Base-by-base conservation (phyloP, 2,888 invertebrate species). In the Pachydiplax longipennis region DNA sequence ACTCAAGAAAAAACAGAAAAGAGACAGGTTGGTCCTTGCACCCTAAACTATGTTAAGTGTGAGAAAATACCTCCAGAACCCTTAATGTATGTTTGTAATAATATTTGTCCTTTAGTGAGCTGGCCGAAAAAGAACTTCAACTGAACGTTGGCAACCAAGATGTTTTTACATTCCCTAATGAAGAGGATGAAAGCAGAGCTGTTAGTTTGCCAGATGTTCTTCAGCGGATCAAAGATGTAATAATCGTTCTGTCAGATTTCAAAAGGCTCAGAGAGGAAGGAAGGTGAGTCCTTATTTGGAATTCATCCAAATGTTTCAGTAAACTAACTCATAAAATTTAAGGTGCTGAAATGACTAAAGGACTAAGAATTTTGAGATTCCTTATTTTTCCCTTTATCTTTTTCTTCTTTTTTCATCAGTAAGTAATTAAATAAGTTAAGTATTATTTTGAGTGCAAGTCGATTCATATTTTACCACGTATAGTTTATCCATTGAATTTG, bases 151-250 rank as follows among this genome's bases (percentile, higher is more conserved):
- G 96, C 0, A 96, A 96, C 92, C 96, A 97, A 93, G 97, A 97
- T 93, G 95, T 96, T 1, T 98, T 98, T 93, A 95, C 95, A 91
- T 97, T 98, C 93, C 98, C 98, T 0, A 95, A 96, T 90, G 96
- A 96, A 91, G 96, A 97, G 92, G 97, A 97, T 93, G 94, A 97
- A 44, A 95, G 96, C 90, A 96, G 97, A 93, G 95, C 96, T 31
- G 95, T 96, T 1, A 97, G 96, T 92, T 94, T 99, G 35, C 97
- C 97, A 93, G 97, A 98, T 92, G 95, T 99, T 0, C 97, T 98
- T 93, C 97, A 98, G 93, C 95, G 99, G 92, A 98, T 99, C 91
- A 97, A 97, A 92, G 99, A 99, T 94, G 95, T 95, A 22, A 93
- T 95, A 53, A 93, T 94, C 91, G 95, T 95, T 18, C 93, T 96